A percentile compares a stretch with the other conserved stretches of the same genome.
Evolutionary conservation across 1,140 invertebrate species (phyloP).

Genomic region (Trichonephila inaurata): DNA sequence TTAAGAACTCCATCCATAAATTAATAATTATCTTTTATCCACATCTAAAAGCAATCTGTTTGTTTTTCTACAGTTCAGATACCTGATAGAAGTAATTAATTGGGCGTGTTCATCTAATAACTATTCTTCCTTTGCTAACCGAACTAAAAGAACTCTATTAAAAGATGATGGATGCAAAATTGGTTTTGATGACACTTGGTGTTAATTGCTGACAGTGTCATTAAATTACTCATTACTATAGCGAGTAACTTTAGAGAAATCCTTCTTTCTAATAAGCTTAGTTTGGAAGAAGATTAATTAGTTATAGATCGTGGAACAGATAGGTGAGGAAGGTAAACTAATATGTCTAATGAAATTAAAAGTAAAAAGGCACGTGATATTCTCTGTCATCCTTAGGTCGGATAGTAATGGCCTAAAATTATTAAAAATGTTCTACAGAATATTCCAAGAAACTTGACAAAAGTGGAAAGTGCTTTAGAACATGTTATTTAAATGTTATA

Average conservation of each 20-base stretch:
- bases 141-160: constrained; percentile 15
- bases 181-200: background rate
- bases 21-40: background rate
- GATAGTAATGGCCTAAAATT: no score
- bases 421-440: no score
- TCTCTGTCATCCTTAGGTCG: no score
- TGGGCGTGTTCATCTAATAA: constrained; percentile 24
- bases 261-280: no score
- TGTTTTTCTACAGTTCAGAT: background rate
- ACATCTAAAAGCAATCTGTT: background rate
- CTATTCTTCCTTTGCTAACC: background rate
- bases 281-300: background rate
- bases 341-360: no score
- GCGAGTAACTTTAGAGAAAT: background rate
- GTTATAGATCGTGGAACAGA: background rate
- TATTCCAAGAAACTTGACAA: no score
- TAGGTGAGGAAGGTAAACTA: background rate
- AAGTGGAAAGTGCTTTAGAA: no score
- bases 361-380: no score
- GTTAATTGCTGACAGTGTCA: background rate
- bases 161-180: background rate
- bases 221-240: background rate
- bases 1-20: background rate
- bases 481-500: no score
- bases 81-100: background rate